Evolutionary conservation across 2,113 vertebrate genomes (phyloP), one percentile per base, ranked within the genome.

Genomic region (Parus major): DNA sequence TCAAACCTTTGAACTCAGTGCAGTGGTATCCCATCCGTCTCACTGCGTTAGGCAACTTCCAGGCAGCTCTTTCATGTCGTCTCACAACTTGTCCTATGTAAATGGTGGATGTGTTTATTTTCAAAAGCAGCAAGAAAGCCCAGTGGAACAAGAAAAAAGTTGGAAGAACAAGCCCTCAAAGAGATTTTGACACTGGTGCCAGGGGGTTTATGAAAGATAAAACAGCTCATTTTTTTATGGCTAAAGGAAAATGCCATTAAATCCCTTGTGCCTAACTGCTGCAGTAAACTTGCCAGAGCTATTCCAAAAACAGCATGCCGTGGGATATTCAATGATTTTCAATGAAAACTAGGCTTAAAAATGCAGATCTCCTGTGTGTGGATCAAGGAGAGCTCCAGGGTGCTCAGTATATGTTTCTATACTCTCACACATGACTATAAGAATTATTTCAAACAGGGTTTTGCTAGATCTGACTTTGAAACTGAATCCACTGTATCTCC

Each of bases 171-270:
- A 82, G 36, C 52, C 65, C 49, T 75, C 33, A 49, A 84, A 91
- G 80, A 89, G 78, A 44, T 72, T 92, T 78, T 10, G 4, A 69
- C 33, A 64, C 31, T 46, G 56, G 27, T 68, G 57, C 70, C 46
- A 71, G 69, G 56, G 44, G 57, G 19, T 18, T 71, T 86, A 35
- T 82, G 70, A 57, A 91, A 92, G 87, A 91, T 64, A 64, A 86
- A 70, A 19, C 24, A 70, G 25, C 46, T 75, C 17, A 25, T 41
- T 65, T 77, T 78, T 88, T 89, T 59, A 47, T 75, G 73, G 25
- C 82, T 94, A 19, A 47, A 82, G 78, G 35, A 90, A 87, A 91
- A 93, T 85, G 44, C 65, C 44, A 29, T 76, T 86, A 89, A 82
- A 81, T 86, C 57, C 69, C 61, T 64, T 33, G 59, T 89, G 70